These are phyloP conservation scores for Chinchilla lanigera DNA, from an alignment of 2,113 vertebrate genomes.

Conservation along the genomic window DNA sequence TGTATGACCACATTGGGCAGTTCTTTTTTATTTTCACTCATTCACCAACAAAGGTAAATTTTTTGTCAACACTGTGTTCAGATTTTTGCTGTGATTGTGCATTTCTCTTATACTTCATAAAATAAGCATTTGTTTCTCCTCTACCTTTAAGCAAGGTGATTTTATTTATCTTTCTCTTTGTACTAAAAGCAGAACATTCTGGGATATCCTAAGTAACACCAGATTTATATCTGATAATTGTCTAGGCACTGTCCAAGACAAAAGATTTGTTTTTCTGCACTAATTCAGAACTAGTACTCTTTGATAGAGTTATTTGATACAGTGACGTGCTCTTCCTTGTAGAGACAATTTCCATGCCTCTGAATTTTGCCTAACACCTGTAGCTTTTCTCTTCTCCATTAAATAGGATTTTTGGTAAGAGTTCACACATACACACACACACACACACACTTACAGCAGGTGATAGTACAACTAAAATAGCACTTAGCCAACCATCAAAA, in stretches of 20 bases:
- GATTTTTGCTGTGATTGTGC: neutral
- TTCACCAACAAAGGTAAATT: neutral
- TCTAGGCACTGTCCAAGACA: neutral
- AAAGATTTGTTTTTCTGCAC: neutral
- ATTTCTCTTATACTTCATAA: neutral
- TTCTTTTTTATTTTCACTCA: neutral
- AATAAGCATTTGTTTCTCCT: neutral
- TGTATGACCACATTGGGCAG: neutral
- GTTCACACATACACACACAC: neutral
- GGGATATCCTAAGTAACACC: neutral
- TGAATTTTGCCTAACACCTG: neutral
- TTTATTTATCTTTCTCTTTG: constrained; percentile 16
- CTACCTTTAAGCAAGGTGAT: neutral
- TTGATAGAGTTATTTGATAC: neutral
- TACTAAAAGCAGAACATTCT: neutral
- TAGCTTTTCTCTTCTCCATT: neutral
- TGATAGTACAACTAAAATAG: neutral
- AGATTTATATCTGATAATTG: constrained; percentile 10
- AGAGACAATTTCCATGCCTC: neutral
- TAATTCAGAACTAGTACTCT: neutral
- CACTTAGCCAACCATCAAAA: neutral
- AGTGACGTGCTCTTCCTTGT: neutral
- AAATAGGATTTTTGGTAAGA: neutral
- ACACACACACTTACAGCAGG: neutral
- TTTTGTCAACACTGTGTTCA: neutral